Percentiles rank a stretch among this genome's conserved stretches.
phyloP scores from a whole-genome alignment of 2,797 vertebrate genomes.

The Austrolebias charrua region DNA sequence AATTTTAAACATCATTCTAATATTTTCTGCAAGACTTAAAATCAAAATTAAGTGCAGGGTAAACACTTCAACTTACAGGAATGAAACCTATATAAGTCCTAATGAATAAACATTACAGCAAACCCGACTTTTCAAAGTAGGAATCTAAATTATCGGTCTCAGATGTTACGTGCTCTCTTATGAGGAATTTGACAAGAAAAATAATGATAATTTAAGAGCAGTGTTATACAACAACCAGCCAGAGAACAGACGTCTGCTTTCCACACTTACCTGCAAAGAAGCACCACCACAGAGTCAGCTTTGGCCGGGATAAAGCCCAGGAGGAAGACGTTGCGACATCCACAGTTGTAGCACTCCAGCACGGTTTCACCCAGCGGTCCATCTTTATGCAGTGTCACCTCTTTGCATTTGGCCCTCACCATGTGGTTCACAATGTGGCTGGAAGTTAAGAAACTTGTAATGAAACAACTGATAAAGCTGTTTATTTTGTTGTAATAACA shows the following conservation, averaged over 20 bases:
- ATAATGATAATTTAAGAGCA: neutral
- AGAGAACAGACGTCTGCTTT: neutral
- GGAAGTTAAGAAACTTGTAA: conserved; percentile 18
- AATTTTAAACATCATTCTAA: neutral
- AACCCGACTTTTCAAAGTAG: conserved; percentile 14
- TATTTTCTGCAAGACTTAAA: neutral
- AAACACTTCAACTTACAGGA: neutral
- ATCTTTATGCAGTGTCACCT: conserved; percentile 97
- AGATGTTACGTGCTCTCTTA: neutral
- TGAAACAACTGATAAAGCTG: neutral
- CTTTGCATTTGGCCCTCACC: conserved; percentile 97
- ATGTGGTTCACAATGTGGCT: conserved; percentile 99
- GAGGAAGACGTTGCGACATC: conserved; percentile 95
- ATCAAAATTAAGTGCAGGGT: neutral
- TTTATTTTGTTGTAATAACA: neutral
- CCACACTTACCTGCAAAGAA: conserved; percentile 89
- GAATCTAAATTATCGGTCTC: neutral
- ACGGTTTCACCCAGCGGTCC: conserved; percentile 96
- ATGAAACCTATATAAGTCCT: conserved; percentile 6
- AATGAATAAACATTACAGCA: neutral
- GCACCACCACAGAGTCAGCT: conserved; percentile 94
- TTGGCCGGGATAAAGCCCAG: conserved; percentile 98
- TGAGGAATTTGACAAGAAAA: neutral
- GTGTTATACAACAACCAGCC: too few species aligned
- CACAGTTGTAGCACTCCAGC: conserved; percentile 96